Percentiles rank a stretch among this genome's conserved stretches.
Conservation (phyloP, 2,888 invertebrate species). For the Papilio elwesi region DNA sequence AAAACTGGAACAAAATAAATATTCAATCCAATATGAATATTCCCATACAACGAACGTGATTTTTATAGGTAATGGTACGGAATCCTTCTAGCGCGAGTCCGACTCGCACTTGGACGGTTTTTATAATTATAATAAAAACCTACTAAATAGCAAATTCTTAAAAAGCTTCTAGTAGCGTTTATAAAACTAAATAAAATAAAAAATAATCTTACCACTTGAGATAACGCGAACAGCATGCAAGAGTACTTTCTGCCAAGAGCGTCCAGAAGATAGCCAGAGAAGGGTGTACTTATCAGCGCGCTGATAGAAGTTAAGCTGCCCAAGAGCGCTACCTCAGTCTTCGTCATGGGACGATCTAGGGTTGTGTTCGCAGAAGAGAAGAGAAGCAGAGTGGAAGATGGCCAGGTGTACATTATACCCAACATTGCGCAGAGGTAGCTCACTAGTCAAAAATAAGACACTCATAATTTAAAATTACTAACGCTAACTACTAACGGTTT, state of each 20-base stretch:
- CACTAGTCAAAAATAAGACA: conserved; percentile 51
- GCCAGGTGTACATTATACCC: conserved; percentile 67
- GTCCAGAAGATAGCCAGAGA: conserved; percentile 57
- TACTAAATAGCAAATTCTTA: too few species aligned
- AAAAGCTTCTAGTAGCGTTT: too few species aligned
- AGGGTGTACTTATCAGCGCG: conserved; percentile 58
- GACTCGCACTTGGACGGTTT: too few species aligned
- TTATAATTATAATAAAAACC: too few species aligned
- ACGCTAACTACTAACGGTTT: too few species aligned
- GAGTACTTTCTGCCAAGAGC: conserved; percentile 61
- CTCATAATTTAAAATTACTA: too few species aligned
- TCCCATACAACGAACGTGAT: too few species aligned
- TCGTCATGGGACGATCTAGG: conserved; percentile 63
- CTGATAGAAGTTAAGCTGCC: conserved; percentile 66
- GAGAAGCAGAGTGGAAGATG: conserved; percentile 62
- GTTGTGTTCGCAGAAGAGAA: conserved; percentile 66
- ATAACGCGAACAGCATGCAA: conserved; percentile 50
- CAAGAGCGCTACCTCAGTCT: conserved; percentile 60
- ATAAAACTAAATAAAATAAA: not conserved
- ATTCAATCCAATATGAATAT: too few species aligned
- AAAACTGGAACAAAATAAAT: too few species aligned
- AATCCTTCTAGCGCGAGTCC: too few species aligned
- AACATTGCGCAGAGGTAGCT: conserved; percentile 60
- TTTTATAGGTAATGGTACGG: too few species aligned
- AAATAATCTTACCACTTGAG: conserved; percentile 58